These are phyloP conservation scores for Cantharis flavilabris DNA, from an alignment of 2,888 invertebrate species.

Conservation along the genomic window DNA sequence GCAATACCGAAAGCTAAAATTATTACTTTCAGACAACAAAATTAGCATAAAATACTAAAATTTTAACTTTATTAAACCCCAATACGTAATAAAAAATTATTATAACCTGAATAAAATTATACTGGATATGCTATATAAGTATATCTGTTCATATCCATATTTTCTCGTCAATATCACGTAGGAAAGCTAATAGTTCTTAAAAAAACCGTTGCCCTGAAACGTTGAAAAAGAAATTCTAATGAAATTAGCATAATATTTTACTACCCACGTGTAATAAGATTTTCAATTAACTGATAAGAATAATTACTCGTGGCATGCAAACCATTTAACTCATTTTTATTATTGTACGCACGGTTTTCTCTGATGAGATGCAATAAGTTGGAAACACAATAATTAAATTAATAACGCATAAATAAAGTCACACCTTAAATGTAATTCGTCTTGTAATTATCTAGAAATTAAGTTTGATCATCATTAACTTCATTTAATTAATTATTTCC, in stretches of 20 bases:
- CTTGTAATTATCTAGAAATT: slow-evolving; percentile 32
- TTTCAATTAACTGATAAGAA: background rate
- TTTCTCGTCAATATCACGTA: background rate
- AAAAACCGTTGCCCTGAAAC: background rate
- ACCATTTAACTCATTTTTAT: background rate
- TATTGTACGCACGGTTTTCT: background rate
- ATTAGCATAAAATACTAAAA: background rate
- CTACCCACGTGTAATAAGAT: background rate
- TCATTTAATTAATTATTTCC: slow-evolving; percentile 37
- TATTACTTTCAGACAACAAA: background rate
- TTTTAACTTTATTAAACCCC: background rate
- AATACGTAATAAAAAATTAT: background rate
- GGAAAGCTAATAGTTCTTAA: background rate
- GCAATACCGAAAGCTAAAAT: background rate
- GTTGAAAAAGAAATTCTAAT: background rate
- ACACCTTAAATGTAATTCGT: slow-evolving; percentile 28
- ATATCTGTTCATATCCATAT: background rate
- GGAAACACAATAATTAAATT: slow-evolving; percentile 23
- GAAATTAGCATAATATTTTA: background rate
- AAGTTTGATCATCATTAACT: slow-evolving; percentile 33
- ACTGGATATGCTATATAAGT: background rate
- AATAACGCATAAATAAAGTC: slow-evolving; percentile 38
- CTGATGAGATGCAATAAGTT: background rate
- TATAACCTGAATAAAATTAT: background rate
- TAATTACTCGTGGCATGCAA: background rate